Conservation (phyloP, 1,140 invertebrate species). For the Ceratosolen fusciceps region DNA sequence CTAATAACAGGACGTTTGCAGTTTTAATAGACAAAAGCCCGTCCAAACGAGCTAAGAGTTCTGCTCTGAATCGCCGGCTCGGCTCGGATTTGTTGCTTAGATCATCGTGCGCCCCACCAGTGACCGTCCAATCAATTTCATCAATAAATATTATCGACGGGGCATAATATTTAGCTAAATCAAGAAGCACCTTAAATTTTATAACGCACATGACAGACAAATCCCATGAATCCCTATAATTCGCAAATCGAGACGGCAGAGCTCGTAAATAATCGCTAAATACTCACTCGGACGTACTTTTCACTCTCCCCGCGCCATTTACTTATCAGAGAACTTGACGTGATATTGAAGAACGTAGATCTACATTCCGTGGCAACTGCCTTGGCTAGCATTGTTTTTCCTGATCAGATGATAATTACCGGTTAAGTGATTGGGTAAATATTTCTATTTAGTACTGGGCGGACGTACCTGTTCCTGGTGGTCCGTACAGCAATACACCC, state of each 20-base stretch:
- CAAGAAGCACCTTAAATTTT: slow-evolving; percentile 80
- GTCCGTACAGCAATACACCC: slow-evolving; percentile 85
- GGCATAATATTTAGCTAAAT: slow-evolving; percentile 90
- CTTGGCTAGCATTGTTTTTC: slow-evolving; percentile 91
- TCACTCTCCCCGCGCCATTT: slow-evolving; percentile 97
- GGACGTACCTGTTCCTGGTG: slow-evolving; percentile 78
- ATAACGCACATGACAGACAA: no score
- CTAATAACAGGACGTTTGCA: slow-evolving; percentile 82
- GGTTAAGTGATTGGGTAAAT: not conserved
- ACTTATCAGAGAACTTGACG: slow-evolving; percentile 88
- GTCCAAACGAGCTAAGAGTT: slow-evolving; percentile 93
- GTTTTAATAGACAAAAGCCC: slow-evolving; percentile 76
- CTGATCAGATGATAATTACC: no score
- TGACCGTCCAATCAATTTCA: slow-evolving; percentile 93
- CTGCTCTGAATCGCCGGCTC: slow-evolving; percentile 90
- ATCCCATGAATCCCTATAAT: no score
- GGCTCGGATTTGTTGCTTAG: slow-evolving; percentile 89
- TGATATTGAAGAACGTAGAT: slow-evolving; percentile 93
- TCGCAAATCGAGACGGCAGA: not conserved
- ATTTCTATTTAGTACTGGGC: not conserved
- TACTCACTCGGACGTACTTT: slow-evolving; percentile 86
- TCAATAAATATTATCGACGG: slow-evolving; percentile 97
- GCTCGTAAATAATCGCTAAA: not conserved
- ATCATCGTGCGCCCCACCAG: slow-evolving; percentile 73
- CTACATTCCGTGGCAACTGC: slow-evolving; percentile 87